Evolutionary conservation across 2,888 invertebrate genomes (phyloP).

Genomic region (Megalurothrips usitatus): DNA sequence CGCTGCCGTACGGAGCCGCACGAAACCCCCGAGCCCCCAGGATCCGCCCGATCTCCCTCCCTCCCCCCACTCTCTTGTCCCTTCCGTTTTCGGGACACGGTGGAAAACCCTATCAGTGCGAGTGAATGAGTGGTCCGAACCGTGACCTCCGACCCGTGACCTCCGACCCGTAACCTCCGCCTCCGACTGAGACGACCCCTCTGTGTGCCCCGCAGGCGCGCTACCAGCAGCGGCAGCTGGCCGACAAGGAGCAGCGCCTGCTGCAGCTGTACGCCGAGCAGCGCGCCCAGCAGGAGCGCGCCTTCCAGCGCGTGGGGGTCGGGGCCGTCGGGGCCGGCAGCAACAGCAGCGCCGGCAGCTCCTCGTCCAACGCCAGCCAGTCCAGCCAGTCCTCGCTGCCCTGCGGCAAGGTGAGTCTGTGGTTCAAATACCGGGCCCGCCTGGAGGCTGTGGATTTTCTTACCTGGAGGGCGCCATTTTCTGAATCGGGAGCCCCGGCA

Average conservation of each 20-base stretch:
- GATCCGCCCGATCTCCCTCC: too few species aligned
- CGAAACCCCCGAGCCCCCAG: too few species aligned
- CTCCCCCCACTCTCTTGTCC: too few species aligned
- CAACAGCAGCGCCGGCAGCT: slow-evolving; percentile 42
- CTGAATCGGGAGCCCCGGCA: neutral
- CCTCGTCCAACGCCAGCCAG: slow-evolving; percentile 35
- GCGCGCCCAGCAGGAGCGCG: slow-evolving; percentile 53
- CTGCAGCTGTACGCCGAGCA: slow-evolving; percentile 65
- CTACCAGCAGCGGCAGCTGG: slow-evolving; percentile 76
- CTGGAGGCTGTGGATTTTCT: neutral
- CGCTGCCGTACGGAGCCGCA: too few species aligned
- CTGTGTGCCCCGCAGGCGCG: slow-evolving; percentile 57
- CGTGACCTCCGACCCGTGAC: too few species aligned
- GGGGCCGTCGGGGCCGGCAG: slow-evolving; percentile 46
- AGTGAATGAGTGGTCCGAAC: too few species aligned
- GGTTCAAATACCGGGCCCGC: neutral
- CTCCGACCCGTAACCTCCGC: too few species aligned
- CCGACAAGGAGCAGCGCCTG: slow-evolving; percentile 74
- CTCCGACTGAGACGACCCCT: too few species aligned
- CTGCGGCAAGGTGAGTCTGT: slow-evolving; percentile 47
- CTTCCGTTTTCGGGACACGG: too few species aligned
- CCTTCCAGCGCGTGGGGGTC: slow-evolving; percentile 54
- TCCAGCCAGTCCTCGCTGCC: slow-evolving; percentile 41
- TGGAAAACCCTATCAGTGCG: too few species aligned
- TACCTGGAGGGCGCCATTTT: neutral